Conservation (phyloP, 1,140 invertebrate species). For the Cydia fagiglandana region DNA sequence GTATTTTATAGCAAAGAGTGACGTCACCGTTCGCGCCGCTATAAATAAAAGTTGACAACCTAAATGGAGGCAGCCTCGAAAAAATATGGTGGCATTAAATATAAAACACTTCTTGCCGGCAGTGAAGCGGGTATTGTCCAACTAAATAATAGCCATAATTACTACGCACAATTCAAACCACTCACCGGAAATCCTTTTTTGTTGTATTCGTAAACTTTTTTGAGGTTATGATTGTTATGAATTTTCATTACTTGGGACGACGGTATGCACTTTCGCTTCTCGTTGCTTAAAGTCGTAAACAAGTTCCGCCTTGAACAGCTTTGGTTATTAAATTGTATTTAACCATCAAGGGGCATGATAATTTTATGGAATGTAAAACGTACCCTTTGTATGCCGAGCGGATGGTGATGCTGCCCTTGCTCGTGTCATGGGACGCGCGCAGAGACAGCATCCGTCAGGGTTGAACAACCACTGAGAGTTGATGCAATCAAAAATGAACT, state of each 20-base stretch:
- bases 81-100: conserved; percentile 29
- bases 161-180: conserved; percentile 25
- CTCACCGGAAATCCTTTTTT: conserved; percentile 20
- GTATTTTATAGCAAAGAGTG: conserved; percentile 6
- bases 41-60: conserved; percentile 29
- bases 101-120: conserved; percentile 20
- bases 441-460: too few relatives aligned
- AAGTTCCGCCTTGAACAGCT: background rate
- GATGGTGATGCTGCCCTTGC: too few relatives aligned
- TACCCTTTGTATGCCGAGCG: too few relatives aligned
- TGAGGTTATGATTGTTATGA: conserved; percentile 6
- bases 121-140: conserved; percentile 4
- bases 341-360: too few relatives aligned
- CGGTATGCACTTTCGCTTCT: conserved; percentile 1
- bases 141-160: conserved; percentile 27
- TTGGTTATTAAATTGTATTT: background rate
- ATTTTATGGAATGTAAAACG: too few relatives aligned
- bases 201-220: conserved; percentile 7
- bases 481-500: too few relatives aligned
- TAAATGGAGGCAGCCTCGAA: conserved; percentile 15
- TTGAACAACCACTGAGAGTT: too few relatives aligned
- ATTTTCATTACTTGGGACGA: background rate
- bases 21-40: conserved; percentile 19
- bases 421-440: too few relatives aligned
- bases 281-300: conserved; percentile 7